These are phyloP conservation scores for Drosophila robusta DNA, from an alignment of 2,888 invertebrate genomes.

Conservation along the genomic window DNA sequence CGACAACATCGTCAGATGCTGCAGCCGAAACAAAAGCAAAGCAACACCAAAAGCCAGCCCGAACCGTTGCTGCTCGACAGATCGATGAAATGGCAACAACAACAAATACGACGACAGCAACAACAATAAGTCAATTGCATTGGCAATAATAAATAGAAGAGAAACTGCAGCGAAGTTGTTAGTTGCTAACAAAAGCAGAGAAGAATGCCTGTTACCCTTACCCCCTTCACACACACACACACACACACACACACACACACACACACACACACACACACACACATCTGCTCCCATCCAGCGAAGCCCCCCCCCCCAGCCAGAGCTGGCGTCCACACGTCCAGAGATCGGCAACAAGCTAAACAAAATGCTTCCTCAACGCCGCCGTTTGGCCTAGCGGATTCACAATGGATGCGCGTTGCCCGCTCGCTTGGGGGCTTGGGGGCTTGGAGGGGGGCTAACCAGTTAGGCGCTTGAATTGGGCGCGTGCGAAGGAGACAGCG, in stretches of 20 bases:
- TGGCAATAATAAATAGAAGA: conserved; percentile 77
- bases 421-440: conserved; percentile 2
- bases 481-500: conserved; percentile 13
- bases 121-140: conserved; percentile 78
- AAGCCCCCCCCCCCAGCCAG: conserved; percentile 1
- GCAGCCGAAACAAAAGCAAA: conserved; percentile 55
- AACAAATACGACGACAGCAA: conserved; percentile 38
- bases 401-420: conserved; percentile 67
- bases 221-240: too few species aligned
- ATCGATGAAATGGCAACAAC: conserved; percentile 64
- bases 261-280: too few species aligned
- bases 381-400: conserved; percentile 72
- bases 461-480: conserved; percentile 65
- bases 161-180: conserved; percentile 48
- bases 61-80: conserved; percentile 55
- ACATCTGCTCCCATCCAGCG: neutral
- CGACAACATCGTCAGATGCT: conserved; percentile 64
- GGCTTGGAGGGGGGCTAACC: conserved; percentile 45
- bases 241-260: too few species aligned
- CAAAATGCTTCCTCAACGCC: conserved; percentile 80
- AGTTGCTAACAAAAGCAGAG: conserved; percentile 40
- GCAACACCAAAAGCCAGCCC: conserved; percentile 41
- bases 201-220: conserved; percentile 23
- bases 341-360: conserved; percentile 76
- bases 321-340: conserved; percentile 55